Conservation (phyloP, 2,888 invertebrate genomes). For the Apotomis betuletana region DNA sequence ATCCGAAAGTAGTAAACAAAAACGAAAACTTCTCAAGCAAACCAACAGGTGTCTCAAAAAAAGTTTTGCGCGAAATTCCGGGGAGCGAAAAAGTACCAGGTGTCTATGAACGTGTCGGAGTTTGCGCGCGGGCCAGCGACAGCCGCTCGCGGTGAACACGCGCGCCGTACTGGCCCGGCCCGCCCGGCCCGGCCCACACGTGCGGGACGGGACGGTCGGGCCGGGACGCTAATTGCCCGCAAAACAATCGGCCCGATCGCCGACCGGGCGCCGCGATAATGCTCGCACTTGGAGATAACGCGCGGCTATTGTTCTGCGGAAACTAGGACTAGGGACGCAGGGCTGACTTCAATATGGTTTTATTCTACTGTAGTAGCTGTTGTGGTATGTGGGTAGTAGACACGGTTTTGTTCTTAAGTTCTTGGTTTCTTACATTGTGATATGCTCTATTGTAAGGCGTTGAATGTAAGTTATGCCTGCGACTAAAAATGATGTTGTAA, state of each 20-base stretch:
- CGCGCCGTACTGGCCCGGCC: constrained; percentile 53
- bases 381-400: too few relatives aligned
- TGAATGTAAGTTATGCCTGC: too few relatives aligned
- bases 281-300: constrained; percentile 60
- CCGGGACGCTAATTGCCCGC: constrained; percentile 77
- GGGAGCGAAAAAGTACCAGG: constrained; percentile 41
- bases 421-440: too few relatives aligned
- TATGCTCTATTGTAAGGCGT: too few relatives aligned
- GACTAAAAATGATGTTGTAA: too few relatives aligned
- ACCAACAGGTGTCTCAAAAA: constrained; percentile 23
- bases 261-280: constrained; percentile 60
- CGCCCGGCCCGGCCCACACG: constrained; percentile 53
- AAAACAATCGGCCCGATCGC: constrained; percentile 76
- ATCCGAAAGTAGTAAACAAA: constrained; percentile 1
- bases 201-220: constrained; percentile 54
- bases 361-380: background rate
- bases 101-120: constrained; percentile 43
- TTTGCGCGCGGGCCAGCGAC: constrained; percentile 47
- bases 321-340: constrained; percentile 16
- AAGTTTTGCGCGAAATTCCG: constrained; percentile 23
- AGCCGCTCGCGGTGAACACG: constrained; percentile 53
- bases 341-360: background rate
- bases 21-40: constrained; percentile 23
- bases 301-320: constrained; percentile 55
- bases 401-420: too few relatives aligned